Conservation (phyloP, 2,113 vertebrate genomes). For the Tupaia chinensis region DNA sequence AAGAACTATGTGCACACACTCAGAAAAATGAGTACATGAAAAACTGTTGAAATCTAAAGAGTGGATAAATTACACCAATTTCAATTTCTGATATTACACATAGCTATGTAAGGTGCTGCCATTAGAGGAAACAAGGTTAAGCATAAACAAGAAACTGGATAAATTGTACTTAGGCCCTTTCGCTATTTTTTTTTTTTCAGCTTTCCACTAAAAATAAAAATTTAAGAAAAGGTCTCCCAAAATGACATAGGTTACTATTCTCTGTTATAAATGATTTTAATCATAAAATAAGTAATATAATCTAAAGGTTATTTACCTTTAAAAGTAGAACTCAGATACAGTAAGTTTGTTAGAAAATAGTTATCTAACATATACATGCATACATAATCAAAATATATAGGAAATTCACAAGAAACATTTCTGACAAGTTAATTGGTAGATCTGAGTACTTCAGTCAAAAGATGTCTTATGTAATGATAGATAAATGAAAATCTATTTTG, state of each 20-base stretch:
- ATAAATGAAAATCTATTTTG: slow-evolving; percentile 37
- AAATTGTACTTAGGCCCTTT: background rate
- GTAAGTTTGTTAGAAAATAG: background rate
- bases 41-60: background rate
- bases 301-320: background rate
- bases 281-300: background rate
- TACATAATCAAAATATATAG: background rate
- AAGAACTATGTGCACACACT: background rate
- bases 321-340: background rate
- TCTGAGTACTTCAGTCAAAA: background rate
- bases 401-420: slow-evolving; percentile 35
- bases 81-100: background rate
- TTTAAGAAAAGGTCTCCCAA: background rate
- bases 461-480: background rate
- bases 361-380: background rate
- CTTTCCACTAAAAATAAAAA: background rate
- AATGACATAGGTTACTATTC: background rate
- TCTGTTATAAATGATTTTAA: background rate
- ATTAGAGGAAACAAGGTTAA: background rate
- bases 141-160: background rate
- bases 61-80: background rate
- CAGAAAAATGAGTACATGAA: background rate
- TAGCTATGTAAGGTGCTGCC: background rate
- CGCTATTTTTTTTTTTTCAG: background rate
- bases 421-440: background rate